A percentile compares a stretch with the other conserved stretches of the same genome.
These are phyloP conservation scores for Nemopilema nomurai DNA, from an alignment of 30 jellyfish, hydroid and myxozoan genomes.

Conservation along the genomic window DNA sequence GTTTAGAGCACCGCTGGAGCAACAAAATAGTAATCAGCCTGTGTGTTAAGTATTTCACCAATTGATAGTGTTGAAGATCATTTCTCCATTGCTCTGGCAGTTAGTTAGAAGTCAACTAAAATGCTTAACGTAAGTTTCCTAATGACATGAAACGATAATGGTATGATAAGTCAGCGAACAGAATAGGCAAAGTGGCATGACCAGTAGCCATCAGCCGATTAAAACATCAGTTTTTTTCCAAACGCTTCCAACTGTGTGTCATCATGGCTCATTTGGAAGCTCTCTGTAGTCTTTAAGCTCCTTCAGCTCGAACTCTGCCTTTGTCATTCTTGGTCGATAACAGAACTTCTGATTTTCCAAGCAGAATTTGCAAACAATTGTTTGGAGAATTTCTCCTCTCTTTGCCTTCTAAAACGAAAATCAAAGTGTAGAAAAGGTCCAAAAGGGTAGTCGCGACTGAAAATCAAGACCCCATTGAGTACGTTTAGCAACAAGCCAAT, in stretches of 20 bases:
- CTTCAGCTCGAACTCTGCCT: background rate
- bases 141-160: background rate
- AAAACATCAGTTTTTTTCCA: background rate
- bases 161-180: too few relatives aligned
- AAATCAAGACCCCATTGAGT: too few relatives aligned
- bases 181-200: too few relatives aligned
- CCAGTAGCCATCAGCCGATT: background rate
- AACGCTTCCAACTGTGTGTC: background rate
- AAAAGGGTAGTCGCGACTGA: background rate
- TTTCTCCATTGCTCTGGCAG: background rate
- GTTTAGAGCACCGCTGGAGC: background rate
- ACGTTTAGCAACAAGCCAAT: too few relatives aligned
- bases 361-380: constrained; percentile 29
- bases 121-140: background rate
- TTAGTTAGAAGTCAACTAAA: background rate
- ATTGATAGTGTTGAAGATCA: background rate
- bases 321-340: background rate
- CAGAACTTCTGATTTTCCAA: constrained; percentile 5
- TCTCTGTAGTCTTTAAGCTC: background rate
- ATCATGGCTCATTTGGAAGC: background rate
- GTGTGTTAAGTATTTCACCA: background rate
- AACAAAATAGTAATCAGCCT: background rate
- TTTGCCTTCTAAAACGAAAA: constrained; percentile 1
- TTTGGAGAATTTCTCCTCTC: constrained; percentile 4
- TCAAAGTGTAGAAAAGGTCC: background rate